Evolutionary conservation across 2,888 invertebrate species (phyloP), one percentile per base, ranked within the genome.

Genomic region (Tenthredo notha): DNA sequence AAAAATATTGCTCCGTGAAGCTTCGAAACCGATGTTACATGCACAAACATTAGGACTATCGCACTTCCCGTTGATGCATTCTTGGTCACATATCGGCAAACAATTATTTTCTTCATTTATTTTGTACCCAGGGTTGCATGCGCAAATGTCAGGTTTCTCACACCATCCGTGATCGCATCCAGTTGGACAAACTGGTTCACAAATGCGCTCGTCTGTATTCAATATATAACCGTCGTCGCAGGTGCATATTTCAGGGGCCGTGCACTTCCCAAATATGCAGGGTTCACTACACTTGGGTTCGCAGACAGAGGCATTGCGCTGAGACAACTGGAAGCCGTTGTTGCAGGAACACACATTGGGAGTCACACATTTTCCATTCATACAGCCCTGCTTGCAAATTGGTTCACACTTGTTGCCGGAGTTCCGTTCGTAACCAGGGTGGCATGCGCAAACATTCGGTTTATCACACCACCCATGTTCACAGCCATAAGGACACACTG

Each of bases 371-470:
- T 92, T 88, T 0, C 95, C 95, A 87, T 95, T 94, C 12, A 74
- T 15, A 88, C 89, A 86, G 4, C 4, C 43, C 4, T 10, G 4
- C 7, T 47, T 43, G 40, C 70, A 72, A 18, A 37, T n/a, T 18
- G 70, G 37, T 9, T 12, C 37, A 37, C 70, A 72, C 37, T 37
- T 37, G n/a, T 70, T 70, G 18, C 15, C 70, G n/a, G 37, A 18
- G 70, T 40, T 37, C 9, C n/a, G 96, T 84, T 94, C 92, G 91
- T 94, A 97, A 0, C 97, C 97, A 0, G 94, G 94, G 88, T 96
- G 96, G 90, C 97, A 97, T 85, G 96, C 94, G 90, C 97, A 97
- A 89, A 96, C 95, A 92, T 96, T 96, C 0, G 97, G 97, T 0
- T 95, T 95, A 0, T 96, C 95, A 88, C 97, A 97, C 25, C 95